Conservation (phyloP, 1,140 invertebrate species). For the Drosophila ohnishii region DNA sequence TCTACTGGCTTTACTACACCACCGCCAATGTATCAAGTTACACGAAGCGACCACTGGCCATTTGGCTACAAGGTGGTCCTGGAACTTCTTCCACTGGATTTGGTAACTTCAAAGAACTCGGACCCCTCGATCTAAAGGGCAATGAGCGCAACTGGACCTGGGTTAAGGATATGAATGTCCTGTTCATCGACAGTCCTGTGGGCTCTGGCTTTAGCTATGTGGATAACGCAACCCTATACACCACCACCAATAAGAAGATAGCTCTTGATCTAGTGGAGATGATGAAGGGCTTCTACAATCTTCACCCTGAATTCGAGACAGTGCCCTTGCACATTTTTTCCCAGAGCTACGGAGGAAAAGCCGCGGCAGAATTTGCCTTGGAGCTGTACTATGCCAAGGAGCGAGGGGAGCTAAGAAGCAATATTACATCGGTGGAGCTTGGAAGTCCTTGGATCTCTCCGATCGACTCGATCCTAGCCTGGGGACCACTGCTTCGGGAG, state of each 20-base stretch:
- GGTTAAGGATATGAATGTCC: conserved; percentile 91
- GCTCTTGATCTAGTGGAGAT: conserved; percentile 90
- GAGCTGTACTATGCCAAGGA: conserved; percentile 85
- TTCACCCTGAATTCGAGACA: conserved; percentile 87
- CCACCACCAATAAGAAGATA: conserved; percentile 89
- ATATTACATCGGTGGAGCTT: conserved; percentile 90
- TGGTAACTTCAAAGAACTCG: conserved; percentile 91
- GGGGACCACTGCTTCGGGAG: conserved; percentile 87
- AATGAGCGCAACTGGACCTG: conserved; percentile 88
- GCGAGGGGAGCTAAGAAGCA: conserved; percentile 86
- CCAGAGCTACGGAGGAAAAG: conserved; percentile 95
- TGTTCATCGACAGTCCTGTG: conserved; percentile 95
- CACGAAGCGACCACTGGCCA: conserved; percentile 87
- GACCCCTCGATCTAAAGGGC: conserved; percentile 87
- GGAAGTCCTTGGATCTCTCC: conserved; percentile 95
- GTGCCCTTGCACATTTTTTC: conserved; percentile 92
- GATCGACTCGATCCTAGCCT: conserved; percentile 90
- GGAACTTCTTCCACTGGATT: conserved; percentile 90
- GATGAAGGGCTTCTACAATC: conserved; percentile 86
- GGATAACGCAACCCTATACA: conserved; percentile 84
- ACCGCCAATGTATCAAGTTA: conserved; percentile 85
- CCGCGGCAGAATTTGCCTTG: conserved; percentile 90
- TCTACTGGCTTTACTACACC: conserved; percentile 92
- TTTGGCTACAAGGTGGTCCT: conserved; percentile 92
- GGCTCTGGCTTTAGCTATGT: conserved; percentile 94